Conservation (phyloP, 2,888 invertebrate genomes). For the Cordilura impudica region DNA sequence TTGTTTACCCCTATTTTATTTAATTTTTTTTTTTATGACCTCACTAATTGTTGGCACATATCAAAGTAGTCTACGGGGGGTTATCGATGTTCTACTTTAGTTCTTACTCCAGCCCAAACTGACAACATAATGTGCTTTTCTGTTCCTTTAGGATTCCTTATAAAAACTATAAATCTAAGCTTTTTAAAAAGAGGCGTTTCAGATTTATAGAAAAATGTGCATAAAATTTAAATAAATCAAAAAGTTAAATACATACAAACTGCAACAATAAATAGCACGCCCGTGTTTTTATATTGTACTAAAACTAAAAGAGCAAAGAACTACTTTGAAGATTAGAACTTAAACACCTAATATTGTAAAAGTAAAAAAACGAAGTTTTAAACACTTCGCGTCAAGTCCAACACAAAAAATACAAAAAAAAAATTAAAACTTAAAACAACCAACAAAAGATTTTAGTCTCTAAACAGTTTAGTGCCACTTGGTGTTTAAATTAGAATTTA, state of each 20-base stretch:
- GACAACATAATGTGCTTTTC: too few relatives aligned
- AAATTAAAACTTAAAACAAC: too few relatives aligned
- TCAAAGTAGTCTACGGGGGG: too few relatives aligned
- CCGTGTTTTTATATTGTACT: background rate
- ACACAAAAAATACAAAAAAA: background rate
- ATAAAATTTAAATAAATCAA: constrained; percentile 35
- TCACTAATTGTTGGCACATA: too few relatives aligned
- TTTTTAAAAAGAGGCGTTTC: too few relatives aligned
- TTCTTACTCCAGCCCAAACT: too few relatives aligned
- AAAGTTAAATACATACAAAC: background rate
- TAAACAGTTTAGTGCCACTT: background rate
- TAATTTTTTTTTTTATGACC: too few relatives aligned
- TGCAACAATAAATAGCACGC: constrained; percentile 5
- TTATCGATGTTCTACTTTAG: too few relatives aligned
- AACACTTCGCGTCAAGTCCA: constrained; percentile 2
- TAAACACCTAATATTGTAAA: background rate
- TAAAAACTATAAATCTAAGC: too few relatives aligned
- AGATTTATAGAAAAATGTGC: background rate
- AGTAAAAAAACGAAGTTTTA: background rate
- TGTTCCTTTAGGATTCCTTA: too few relatives aligned
- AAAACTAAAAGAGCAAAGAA: background rate
- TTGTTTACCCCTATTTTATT: too few relatives aligned
- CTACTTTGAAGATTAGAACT: constrained; percentile 1
- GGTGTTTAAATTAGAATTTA: background rate
- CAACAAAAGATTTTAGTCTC: constrained; percentile 18